Evolutionary conservation across 2,797 vertebrate species (phyloP), one percentile per base, ranked within the genome.

Genomic region (Ptychadena robeensis): DNA sequence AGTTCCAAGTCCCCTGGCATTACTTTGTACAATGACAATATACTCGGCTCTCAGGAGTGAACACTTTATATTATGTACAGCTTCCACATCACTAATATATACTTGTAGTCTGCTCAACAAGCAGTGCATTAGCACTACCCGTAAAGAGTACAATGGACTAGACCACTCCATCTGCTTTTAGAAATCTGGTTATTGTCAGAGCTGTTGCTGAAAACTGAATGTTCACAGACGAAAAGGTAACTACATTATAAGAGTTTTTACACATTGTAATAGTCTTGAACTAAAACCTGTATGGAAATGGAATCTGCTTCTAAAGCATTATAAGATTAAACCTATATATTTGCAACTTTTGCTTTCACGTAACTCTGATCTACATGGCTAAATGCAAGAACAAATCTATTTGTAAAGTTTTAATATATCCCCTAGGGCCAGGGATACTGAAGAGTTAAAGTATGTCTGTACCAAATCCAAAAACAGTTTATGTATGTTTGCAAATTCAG

Each of bases 21-120:
- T 80, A 32, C 83, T 79, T 82, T 83, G 82, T 67, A 84, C 76
- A 75, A 80, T 81, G 37, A 81, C 82, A 85, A 85, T 75, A 85
- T 76, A 80, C 63, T 80, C 66, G 27, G 72, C 32, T 75, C 53
- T 74, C 61, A 18, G 35, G 48, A 80, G 68, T 38, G 18, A 59
- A 73, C 69, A 72, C 61, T 82, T 82, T 68, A 65, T 71, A 82
- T 83, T 68, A 79, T 76, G 70, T 75, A 68, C 59, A 44, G 81
- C 74, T 83, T 72, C 81, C 61, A 71, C 40, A 34, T 30, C 34
- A 32, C 53, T 80, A 80, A 75, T 85, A 80, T 53, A 76, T 73
- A 74, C 70, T 79, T 74, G 32, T 30, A 80, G 68, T 22, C 14
- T 57, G 57, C 37, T 64, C 72, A 73, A 72, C 38, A 66, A 22